A percentile compares a stretch with the other conserved stretches of the same genome.
phyloP scores from a whole-genome alignment of 2,113 vertebrate genomes.

The Cyanoderma ruficeps region DNA sequence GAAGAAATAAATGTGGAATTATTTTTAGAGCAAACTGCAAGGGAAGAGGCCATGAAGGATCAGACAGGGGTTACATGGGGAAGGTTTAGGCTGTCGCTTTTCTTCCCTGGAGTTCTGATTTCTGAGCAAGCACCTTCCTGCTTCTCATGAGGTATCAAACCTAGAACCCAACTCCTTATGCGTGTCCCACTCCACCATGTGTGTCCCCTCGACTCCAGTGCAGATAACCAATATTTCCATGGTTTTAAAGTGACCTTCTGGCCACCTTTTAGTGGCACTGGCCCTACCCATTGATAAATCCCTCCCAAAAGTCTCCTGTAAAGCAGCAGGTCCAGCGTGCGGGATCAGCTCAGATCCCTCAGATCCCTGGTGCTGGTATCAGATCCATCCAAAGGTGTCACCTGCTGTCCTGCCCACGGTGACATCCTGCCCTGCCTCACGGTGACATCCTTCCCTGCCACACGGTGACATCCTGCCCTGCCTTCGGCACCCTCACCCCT shows the following conservation, averaged over 20 bases:
- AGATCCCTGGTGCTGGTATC: too few relatives aligned
- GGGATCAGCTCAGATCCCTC: neutral
- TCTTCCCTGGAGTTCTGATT: neutral
- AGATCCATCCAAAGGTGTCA: neutral
- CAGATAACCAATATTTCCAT: neutral
- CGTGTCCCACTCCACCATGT: fast-evolving
- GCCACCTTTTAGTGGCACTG: neutral
- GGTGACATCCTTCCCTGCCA: neutral
- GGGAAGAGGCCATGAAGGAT: neutral
- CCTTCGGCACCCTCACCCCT: neutral
- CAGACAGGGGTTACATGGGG: neutral
- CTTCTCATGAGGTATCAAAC: neutral
- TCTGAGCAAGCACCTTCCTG: neutral
- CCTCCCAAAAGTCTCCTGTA: neutral
- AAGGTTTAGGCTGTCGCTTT: neutral
- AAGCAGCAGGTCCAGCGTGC: neutral
- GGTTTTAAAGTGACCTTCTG: neutral
- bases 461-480: neutral
- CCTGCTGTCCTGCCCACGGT: neutral
- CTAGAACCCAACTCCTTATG: neutral
- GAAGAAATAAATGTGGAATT: neutral
- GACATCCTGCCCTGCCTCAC: neutral
- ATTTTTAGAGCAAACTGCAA: neutral
- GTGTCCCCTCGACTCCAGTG: neutral
- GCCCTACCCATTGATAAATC: neutral